A percentile compares a stretch with the other conserved stretches of the same genome.
Conservation (phyloP, 2,113 vertebrate genomes). For the Zosterops lateralis region DNA sequence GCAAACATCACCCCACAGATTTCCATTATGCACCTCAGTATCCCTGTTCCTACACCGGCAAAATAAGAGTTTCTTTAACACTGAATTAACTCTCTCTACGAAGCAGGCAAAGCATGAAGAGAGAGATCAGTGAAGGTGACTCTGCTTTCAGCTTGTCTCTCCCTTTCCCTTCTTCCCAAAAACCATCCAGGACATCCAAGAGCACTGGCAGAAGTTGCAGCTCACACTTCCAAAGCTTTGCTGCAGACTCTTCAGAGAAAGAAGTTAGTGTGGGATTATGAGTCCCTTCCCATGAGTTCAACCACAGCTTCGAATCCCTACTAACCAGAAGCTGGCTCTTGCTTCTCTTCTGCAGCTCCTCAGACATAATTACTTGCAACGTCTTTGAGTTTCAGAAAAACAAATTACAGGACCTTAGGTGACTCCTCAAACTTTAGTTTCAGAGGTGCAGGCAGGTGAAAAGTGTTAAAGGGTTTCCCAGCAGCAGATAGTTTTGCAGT, state of each 20-base stretch:
- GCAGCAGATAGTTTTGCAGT: neutral
- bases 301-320: neutral
- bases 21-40: neutral
- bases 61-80: neutral
- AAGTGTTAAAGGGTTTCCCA: neutral
- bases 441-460: neutral
- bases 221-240: neutral
- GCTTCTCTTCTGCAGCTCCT: neutral
- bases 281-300: neutral
- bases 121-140: neutral
- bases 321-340: neutral
- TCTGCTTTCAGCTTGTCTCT: neutral
- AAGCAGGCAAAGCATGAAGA: neutral
- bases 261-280: neutral
- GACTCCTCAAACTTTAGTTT: neutral
- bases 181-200: neutral
- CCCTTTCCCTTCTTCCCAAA: neutral
- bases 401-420: neutral
- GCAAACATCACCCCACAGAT: neutral
- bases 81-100: accelerated
- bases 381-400: neutral
- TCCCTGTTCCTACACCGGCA: neutral
- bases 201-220: neutral
- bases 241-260: neutral
- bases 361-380: neutral